Evolutionary conservation across 1,140 invertebrate species (phyloP).

Genomic region (Calliphora vicina): DNA sequence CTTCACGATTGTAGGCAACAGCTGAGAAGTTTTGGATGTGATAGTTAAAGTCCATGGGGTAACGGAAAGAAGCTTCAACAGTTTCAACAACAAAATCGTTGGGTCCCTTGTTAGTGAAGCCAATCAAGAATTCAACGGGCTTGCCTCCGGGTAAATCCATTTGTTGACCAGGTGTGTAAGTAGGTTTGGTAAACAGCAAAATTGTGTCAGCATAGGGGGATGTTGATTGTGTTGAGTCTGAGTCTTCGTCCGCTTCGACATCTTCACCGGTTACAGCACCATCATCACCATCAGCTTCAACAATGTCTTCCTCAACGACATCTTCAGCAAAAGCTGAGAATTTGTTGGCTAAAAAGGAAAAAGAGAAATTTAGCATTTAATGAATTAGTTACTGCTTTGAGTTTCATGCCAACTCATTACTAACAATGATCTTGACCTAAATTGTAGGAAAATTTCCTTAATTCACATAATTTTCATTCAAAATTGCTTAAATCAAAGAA

Average conservation of each 20-base stretch:
- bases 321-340: slow-evolving; percentile 76
- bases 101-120: slow-evolving; percentile 94
- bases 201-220: slow-evolving; percentile 92
- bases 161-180: slow-evolving; percentile 57
- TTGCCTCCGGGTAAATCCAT: slow-evolving; percentile 74
- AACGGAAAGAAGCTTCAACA: slow-evolving; percentile 96
- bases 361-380: background rate
- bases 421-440: background rate
- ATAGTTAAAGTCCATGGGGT: slow-evolving; percentile 98
- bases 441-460: background rate
- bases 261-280: slow-evolving; percentile 70
- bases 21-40: slow-evolving; percentile 98
- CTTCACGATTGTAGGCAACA: slow-evolving; percentile 85
- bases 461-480: slow-evolving; percentile 14
- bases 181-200: slow-evolving; percentile 90
- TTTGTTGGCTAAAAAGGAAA: slow-evolving; percentile 66
- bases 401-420: background rate
- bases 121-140: slow-evolving; percentile 93
- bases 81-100: slow-evolving; percentile 91
- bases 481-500: background rate
- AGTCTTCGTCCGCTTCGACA: slow-evolving; percentile 74
- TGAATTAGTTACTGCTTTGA: background rate
- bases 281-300: slow-evolving; percentile 76
- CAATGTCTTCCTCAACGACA: slow-evolving; percentile 78
- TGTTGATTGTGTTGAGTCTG: slow-evolving; percentile 70